Evolutionary conservation across 2,113 vertebrate genomes (phyloP), one percentile per base, ranked within the genome.

Genomic region (Heliornis fulica): DNA sequence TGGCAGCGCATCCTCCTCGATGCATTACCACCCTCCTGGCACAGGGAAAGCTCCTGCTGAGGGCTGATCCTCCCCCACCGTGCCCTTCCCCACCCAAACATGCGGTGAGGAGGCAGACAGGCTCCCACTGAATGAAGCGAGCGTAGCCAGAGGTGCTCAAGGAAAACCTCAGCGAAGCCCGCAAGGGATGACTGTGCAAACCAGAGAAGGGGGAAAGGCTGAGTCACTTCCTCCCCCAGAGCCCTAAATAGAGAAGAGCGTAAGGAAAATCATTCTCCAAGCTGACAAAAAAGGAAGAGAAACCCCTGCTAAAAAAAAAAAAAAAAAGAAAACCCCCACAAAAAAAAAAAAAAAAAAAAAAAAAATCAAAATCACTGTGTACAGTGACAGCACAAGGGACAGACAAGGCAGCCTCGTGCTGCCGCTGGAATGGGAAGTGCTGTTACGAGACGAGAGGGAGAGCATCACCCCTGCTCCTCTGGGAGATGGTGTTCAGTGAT

Each of bases 191-290:
- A 96, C 71, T 26, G 46, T 53, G 93, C 87, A 90, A 88, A 83
- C 22, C 65, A 23, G 54, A 89, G 83, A 22, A 40, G 51, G 81
- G 81, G 81, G 87, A 94, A 93, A 94, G 76, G 92, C 83, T 94
- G 94, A 96, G 64, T 97, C 93, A 96, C 79, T 93, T 88, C 93
- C 96, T 90, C 92, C 93, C 79, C 93, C 95, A 75, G 36, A 93
- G 68, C 85, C 75, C 40, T 66, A 92, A 96, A 96, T 36, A 95
- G 89, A 83, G 88, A 68, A 45, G 7, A 81, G 50, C 4, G 11
- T 87, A 95, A 93, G 71, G 64, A 87, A 88, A 92, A 83, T 32
- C 78, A 46, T 88, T 65, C 91, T 65, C 48, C 0, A 0, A 76
- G 81, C 31, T 72, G 72, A 96, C 90, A 90, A 77, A 91, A 96